Conservation (phyloP, 2,888 invertebrate species). For the Calephelis perditalis region DNA sequence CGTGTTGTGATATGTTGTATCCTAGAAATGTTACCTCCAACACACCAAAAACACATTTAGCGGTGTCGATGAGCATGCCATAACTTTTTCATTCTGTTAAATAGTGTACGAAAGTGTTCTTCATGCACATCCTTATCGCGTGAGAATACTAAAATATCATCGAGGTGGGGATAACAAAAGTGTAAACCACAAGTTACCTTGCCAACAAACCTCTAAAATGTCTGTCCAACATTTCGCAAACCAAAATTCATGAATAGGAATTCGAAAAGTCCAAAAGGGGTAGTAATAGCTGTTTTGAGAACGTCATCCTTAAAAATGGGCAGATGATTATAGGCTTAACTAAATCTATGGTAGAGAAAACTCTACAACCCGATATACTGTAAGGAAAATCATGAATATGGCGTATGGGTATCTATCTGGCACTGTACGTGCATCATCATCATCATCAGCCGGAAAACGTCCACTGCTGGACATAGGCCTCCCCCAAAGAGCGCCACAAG, state of each 20-base stretch:
- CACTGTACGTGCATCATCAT: too few species aligned
- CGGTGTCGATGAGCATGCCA: constrained; percentile 17
- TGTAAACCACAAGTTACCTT: constrained; percentile 34
- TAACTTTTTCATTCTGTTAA: constrained; percentile 11
- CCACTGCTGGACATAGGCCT: too few species aligned
- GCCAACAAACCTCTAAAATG: neutral
- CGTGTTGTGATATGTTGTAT: constrained; percentile 12
- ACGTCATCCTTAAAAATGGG: constrained; percentile 24
- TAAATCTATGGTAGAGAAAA: constrained; percentile 20
- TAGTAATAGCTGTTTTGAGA: too few species aligned
- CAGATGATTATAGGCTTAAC: constrained; percentile 35
- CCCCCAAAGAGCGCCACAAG: too few species aligned
- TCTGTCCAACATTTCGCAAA: neutral
- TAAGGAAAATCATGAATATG: constrained; percentile 24
- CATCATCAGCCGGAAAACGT: too few species aligned
- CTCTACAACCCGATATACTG: constrained; percentile 15
- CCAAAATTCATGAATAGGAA: too few species aligned
- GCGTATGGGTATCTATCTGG: constrained; percentile 3
- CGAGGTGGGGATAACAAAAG: constrained; percentile 17
- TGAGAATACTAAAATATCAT: constrained; percentile 19
- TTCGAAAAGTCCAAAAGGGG: too few species aligned
- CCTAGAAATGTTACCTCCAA: constrained; percentile 16
- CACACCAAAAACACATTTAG: constrained; percentile 18
- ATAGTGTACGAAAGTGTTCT: constrained; percentile 16
- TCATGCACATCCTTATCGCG: constrained; percentile 11